These are phyloP conservation scores for Pelmatolapia mariae DNA, from an alignment of 2,113 vertebrate genomes.

Conservation along the genomic window DNA sequence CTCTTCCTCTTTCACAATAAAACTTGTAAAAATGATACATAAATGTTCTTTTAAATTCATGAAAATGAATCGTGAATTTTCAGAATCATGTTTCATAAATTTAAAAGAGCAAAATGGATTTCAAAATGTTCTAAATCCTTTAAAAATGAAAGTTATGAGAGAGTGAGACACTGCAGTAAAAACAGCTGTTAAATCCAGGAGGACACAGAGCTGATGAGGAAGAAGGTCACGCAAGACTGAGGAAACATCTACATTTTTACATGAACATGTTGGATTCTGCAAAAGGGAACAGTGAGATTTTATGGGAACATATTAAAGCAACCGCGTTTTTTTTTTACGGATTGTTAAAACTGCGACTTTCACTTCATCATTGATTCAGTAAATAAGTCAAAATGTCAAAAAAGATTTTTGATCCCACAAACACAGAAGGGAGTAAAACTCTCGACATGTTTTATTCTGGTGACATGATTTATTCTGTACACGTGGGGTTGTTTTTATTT, in stretches of 20 bases:
- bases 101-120: not conserved
- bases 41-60: not conserved
- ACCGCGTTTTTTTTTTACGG: not conserved
- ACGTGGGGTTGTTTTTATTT: not conserved
- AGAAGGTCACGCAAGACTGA: not conserved
- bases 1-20: not conserved
- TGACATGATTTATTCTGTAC: no score
- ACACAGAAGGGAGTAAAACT: not conserved
- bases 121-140: not conserved
- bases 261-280: not conserved
- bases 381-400: not conserved
- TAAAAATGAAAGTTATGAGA: not conserved
- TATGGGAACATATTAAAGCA: not conserved
- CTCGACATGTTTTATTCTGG: not conserved
- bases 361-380: not conserved
- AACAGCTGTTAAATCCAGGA: not conserved
- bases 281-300: not conserved
- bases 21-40: not conserved
- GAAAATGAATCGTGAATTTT: not conserved
- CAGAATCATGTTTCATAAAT: not conserved
- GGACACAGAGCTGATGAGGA: not conserved
- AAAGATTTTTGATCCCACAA: not conserved
- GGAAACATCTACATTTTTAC: not conserved
- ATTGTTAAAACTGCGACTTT: not conserved
- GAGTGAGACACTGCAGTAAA: not conserved